Percentiles rank a stretch among this genome's conserved stretches.
phyloP scores from a whole-genome alignment of 1,140 invertebrate species.

The Plodia interpunctella region DNA sequence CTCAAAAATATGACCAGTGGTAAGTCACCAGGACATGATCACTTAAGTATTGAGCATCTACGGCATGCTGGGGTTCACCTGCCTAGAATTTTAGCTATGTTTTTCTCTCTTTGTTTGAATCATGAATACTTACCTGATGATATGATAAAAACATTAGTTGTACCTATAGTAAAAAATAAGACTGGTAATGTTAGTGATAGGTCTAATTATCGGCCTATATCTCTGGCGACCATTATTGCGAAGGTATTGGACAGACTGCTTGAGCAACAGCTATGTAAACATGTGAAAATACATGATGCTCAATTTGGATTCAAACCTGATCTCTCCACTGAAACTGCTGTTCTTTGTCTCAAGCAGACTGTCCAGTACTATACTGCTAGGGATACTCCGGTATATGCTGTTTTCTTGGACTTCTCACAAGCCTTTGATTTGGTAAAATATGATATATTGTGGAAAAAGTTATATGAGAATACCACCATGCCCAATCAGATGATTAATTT shows the following conservation, averaged over 20 bases:
- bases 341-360: constrained; percentile 19
- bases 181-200: constrained; percentile 12
- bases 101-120: constrained; percentile 9
- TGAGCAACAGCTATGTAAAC: constrained; percentile 10
- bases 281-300: constrained; percentile 17
- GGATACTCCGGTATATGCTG: constrained; percentile 7
- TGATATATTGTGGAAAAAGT: constrained; percentile 12
- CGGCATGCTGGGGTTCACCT: constrained; percentile 10
- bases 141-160: constrained; percentile 18
- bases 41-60: constrained; percentile 10
- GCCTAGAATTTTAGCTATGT: constrained; percentile 13
- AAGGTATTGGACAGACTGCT: constrained; percentile 23
- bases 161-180: constrained; percentile 18
- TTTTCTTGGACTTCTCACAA: constrained; percentile 5
- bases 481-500: no score
- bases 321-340: constrained; percentile 16
- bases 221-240: constrained; percentile 20
- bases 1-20: not conserved
- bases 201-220: constrained; percentile 15
- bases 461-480: not conserved
- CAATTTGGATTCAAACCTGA: constrained; percentile 25
- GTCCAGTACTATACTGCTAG: constrained; percentile 20
- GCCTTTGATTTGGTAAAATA: constrained; percentile 2
- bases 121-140: constrained; percentile 6
- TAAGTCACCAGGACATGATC: constrained; percentile 13